Conservation (phyloP, 1,140 invertebrate species). For the Drosophila miranda region DNA sequence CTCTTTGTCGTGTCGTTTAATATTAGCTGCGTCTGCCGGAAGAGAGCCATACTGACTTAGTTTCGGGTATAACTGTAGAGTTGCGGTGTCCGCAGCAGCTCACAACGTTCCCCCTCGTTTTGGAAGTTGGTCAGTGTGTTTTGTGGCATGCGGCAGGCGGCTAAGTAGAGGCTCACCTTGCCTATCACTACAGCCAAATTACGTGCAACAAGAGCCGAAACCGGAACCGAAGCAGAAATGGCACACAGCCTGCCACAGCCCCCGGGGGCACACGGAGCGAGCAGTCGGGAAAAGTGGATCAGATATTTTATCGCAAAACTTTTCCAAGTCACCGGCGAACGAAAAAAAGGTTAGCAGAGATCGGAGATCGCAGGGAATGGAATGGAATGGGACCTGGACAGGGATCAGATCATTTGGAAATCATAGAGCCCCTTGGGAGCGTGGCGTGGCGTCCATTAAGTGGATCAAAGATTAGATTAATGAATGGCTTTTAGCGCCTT, state of each 20-base stretch:
- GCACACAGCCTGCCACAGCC: conserved; percentile 18
- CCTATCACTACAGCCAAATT: conserved; percentile 52
- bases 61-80: too few relatives aligned
- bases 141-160: background rate
- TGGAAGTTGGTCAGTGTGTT: conserved; percentile 61
- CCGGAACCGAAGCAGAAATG: conserved; percentile 7
- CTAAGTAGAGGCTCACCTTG: conserved; percentile 11
- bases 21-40: too few relatives aligned
- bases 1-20: too few relatives aligned
- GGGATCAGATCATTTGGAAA: conserved; percentile 22
- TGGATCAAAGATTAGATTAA: conserved; percentile 79
- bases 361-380: background rate
- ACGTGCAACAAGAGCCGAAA: conserved; percentile 42
- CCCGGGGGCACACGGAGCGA: conserved; percentile 19
- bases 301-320: conserved; percentile 62
- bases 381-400: background rate
- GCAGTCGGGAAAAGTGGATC: conserved; percentile 63
- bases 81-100: too few relatives aligned
- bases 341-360: conserved; percentile 17
- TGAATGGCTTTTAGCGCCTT: conserved; percentile 73
- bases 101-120: too few relatives aligned
- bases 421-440: conserved; percentile 58
- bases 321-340: conserved; percentile 9
- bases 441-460: conserved; percentile 51
- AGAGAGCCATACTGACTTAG: too few relatives aligned